Percentiles rank a stretch among this genome's conserved stretches.
phyloP scores from a whole-genome alignment of 2,888 invertebrate genomes.

The Resseliella maxima region DNA sequence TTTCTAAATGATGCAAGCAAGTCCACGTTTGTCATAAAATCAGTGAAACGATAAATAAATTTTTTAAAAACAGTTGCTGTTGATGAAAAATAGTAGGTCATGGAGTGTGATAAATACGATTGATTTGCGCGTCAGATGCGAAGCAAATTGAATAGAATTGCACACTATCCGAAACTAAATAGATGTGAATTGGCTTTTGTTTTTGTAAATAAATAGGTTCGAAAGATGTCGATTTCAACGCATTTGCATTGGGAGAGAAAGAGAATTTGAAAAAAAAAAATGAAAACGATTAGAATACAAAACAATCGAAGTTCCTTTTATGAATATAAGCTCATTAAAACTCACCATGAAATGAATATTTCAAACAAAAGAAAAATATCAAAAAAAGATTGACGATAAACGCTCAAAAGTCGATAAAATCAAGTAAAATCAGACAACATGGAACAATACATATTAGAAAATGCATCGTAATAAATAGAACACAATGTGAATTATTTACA shows the following conservation, averaged over 20 bases:
- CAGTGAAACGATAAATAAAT: background rate
- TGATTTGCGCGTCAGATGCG: conserved; percentile 41
- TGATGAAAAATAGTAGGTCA: background rate
- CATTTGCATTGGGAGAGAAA: background rate
- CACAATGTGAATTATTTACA: background rate
- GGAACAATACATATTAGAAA: background rate
- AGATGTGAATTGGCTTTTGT: background rate
- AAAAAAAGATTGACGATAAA: background rate
- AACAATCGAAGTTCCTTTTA: background rate
- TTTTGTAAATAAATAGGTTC: background rate
- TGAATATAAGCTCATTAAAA: conserved; percentile 10
- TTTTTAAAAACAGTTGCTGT: background rate
- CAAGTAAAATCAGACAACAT: background rate
- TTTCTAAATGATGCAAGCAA: background rate
- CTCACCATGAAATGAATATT: conserved; percentile 5
- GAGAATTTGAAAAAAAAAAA: background rate
- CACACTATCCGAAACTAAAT: background rate
- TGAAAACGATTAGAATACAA: background rate
- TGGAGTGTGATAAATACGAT: background rate
- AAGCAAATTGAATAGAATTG: conserved; percentile 7
- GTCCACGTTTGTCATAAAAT: background rate
- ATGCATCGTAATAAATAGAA: background rate
- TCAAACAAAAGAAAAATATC: background rate
- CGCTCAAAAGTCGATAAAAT: background rate
- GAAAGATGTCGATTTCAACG: background rate